phyloP scores from a whole-genome alignment of 1,140 invertebrate genomes.

The Hyposmocoma kahamanoa region DNA sequence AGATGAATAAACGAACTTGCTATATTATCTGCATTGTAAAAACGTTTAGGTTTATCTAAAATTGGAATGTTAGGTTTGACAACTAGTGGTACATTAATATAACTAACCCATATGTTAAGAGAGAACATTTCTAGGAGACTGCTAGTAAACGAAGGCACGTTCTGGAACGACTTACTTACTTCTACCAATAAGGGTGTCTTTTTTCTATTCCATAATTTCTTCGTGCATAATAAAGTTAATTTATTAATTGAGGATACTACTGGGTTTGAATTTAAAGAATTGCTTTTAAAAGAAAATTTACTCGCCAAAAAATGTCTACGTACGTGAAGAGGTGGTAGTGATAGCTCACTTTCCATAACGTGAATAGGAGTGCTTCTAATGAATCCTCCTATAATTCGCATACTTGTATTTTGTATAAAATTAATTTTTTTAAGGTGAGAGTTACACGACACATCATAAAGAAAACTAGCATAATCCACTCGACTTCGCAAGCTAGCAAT shows the following conservation, averaged over 20 bases:
- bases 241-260: no score
- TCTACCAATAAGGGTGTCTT: no score
- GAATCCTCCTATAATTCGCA: conserved; percentile 3
- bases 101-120: not conserved
- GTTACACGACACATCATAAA: not conserved
- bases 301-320: no score
- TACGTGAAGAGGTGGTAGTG: no score
- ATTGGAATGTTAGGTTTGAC: not conserved
- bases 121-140: not conserved
- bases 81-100: not conserved
- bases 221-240: no score
- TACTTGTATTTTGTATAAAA: not conserved
- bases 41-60: not conserved
- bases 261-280: no score
- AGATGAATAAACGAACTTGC: not conserved
- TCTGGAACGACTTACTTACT: no score
- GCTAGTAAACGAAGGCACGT: no score
- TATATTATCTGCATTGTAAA: not conserved
- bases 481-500: not conserved
- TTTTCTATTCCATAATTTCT: no score
- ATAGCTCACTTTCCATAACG: no score
- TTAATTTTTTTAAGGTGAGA: not conserved
- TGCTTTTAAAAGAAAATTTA: no score
- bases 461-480: conserved; percentile 1
- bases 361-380: conserved; percentile 1